Conservation (phyloP, 2,888 invertebrate species). For the Pristionchus arcanus region DNA sequence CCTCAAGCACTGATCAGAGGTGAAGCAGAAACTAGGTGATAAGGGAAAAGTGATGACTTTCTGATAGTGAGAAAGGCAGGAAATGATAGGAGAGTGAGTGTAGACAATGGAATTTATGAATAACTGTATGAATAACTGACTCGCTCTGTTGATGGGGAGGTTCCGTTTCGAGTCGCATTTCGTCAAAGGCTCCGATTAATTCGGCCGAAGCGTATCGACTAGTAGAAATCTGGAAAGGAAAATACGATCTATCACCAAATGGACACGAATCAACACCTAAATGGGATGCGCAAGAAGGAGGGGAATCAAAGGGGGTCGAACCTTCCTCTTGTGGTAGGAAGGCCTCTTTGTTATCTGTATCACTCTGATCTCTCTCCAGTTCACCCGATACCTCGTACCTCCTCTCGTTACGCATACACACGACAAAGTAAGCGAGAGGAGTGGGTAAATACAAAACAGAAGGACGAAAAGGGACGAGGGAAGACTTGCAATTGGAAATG, state of each 20-base stretch:
- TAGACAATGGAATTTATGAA: neutral
- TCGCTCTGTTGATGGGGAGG: constrained; percentile 11
- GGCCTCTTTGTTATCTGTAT: constrained; percentile 38
- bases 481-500: neutral
- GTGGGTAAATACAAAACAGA: constrained; percentile 48
- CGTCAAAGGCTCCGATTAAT: constrained; percentile 52
- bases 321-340: neutral
- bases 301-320: constrained; percentile 11
- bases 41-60: neutral
- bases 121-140: neutral
- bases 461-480: constrained; percentile 9
- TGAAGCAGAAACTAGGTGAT: neutral
- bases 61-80: neutral
- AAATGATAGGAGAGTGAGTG: neutral
- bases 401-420: constrained; percentile 45
- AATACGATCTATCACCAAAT: neutral
- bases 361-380: constrained; percentile 27
- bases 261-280: neutral
- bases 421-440: constrained; percentile 37
- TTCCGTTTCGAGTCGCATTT: constrained; percentile 39
- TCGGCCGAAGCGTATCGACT: constrained; percentile 38
- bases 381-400: neutral
- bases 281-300: neutral
- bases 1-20: neutral
- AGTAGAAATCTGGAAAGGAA: neutral